Evolutionary conservation across 2,797 vertebrate species (phyloP), one percentile per base, ranked within the genome.

Genomic region (Iguana delicatissima): DNA sequence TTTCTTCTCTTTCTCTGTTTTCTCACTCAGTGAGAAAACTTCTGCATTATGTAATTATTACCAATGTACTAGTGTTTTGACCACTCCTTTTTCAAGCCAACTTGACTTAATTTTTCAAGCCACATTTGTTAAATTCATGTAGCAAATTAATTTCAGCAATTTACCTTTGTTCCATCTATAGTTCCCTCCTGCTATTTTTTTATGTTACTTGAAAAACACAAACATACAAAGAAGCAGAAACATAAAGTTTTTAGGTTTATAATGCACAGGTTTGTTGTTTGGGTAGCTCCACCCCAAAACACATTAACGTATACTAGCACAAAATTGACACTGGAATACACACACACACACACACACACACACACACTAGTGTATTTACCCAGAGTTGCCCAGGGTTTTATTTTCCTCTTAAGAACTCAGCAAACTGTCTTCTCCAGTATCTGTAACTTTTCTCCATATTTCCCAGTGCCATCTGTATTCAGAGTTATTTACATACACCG

Each of bases 101-200:
- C 18, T 42, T 18, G 18, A 0, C 18, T 38, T 84, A 32, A 73
- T 94, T 93, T 89, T 93, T 59, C 50, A 86, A 92, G 90, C 89
- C 82, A 80, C 52, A 35, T 93, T 82, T 81, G 67, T 67, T 88
- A 59, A 62, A 80, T 91, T 64, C 26, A 42, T 24, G 38, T 12
- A 57, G 46, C 24, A 85, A 88, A 92, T 13, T 29, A 20, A 50
- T 1, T 64, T 88, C 0, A 1, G 14, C 42, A 86, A 29, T 92
- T 81, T 0, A 0, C 50, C 67, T 62, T 90, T 69, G 42, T 83
- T 26, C 2, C 81, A 89, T 38, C 55, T 93, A 46, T 26, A 32
- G 55, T 86, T n/a, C 35, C 85, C 91, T 77, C 6, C 0, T 50
- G 26, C 82, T 89, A 89, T n/a, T 89, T 77, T 46, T 67, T 1